These are phyloP conservation scores for Corythoichthys haematopterus DNA, from an alignment of 2,113 vertebrate genomes.

Conservation along the genomic window DNA sequence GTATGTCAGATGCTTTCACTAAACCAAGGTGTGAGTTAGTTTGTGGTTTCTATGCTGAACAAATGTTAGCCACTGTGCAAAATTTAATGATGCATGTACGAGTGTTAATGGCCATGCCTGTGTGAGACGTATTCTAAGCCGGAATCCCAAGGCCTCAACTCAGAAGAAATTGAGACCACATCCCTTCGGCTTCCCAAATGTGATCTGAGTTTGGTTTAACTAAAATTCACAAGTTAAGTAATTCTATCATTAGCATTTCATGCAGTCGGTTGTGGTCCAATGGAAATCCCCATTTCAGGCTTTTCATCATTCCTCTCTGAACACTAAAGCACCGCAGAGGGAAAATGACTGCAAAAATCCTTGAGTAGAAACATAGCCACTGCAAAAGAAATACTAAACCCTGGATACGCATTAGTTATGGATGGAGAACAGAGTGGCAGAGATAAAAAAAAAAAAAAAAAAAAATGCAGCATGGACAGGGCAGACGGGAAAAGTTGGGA, in stretches of 20 bases:
- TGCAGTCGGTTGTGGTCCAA: conserved; percentile 25
- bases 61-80: conserved; percentile 25
- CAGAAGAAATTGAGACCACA: conserved; percentile 6
- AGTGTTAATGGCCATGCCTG: conserved; percentile 31
- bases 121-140: conserved; percentile 19
- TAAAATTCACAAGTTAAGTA: conserved; percentile 4
- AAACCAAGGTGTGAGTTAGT: conserved; percentile 11
- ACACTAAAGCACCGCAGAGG: conserved; percentile 20
- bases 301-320: conserved; percentile 12
- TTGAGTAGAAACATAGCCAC: not conserved
- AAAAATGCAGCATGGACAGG: conserved; percentile 55
- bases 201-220: conserved; percentile 20
- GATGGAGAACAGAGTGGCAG: conserved; percentile 30
- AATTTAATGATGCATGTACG: conserved; percentile 7
- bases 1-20: conserved; percentile 36
- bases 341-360: not conserved
- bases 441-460: conserved; percentile 9
- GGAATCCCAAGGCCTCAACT: conserved; percentile 22
- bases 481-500: conserved; percentile 68
- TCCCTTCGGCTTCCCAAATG: conserved; percentile 10
- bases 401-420: conserved; percentile 18
- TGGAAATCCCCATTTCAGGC: conserved; percentile 21
- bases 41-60: conserved; percentile 14
- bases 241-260: conserved; percentile 35
- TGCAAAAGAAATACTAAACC: conserved; percentile 14